phyloP scores from a whole-genome alignment of 2,888 invertebrate species.

The Linnaemya vulpina region DNA sequence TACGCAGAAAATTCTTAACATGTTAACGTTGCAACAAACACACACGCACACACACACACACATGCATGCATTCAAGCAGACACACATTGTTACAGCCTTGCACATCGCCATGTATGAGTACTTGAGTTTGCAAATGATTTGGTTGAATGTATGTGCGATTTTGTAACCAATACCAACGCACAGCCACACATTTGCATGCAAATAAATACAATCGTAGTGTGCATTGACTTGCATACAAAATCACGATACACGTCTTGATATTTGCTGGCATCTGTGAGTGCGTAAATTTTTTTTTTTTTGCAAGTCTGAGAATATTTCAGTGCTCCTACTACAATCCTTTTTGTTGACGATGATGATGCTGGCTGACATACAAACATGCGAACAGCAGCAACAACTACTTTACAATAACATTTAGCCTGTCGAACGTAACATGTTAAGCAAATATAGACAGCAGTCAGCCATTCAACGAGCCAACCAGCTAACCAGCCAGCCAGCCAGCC shows the following conservation, averaged over 20 bases:
- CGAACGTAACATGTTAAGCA: conserved; percentile 75
- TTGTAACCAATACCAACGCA: conserved; percentile 63
- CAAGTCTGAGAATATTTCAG: conserved; percentile 72
- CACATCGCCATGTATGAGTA: neutral
- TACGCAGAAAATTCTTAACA: conserved; percentile 64
- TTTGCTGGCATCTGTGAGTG: conserved; percentile 41
- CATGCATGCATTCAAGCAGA: neutral
- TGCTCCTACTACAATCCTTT: conserved; percentile 74
- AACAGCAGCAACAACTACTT: conserved; percentile 53
- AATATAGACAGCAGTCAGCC: conserved; percentile 72
- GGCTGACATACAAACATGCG: conserved; percentile 62
- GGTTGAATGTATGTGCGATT: conserved; percentile 34
- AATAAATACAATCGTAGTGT: neutral
- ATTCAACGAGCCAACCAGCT: conserved; percentile 50
- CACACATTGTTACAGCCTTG: too few relatives aligned
- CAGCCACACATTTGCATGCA: conserved; percentile 67
- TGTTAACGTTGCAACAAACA: conserved; percentile 41
- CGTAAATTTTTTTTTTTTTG: conserved; percentile 46
- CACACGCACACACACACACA: neutral
- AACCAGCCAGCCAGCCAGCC: conserved; percentile 29
- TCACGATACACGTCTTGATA: conserved; percentile 51
- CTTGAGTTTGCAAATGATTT: conserved; percentile 19
- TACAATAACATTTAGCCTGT: conserved; percentile 63
- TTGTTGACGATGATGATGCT: conserved; percentile 69
- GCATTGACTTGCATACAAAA: conserved; percentile 48